A percentile compares a stretch with the other conserved stretches of the same genome.
These are phyloP conservation scores for Discoglossus pictus DNA, from an alignment of 2,797 vertebrate species.

Conservation along the genomic window DNA sequence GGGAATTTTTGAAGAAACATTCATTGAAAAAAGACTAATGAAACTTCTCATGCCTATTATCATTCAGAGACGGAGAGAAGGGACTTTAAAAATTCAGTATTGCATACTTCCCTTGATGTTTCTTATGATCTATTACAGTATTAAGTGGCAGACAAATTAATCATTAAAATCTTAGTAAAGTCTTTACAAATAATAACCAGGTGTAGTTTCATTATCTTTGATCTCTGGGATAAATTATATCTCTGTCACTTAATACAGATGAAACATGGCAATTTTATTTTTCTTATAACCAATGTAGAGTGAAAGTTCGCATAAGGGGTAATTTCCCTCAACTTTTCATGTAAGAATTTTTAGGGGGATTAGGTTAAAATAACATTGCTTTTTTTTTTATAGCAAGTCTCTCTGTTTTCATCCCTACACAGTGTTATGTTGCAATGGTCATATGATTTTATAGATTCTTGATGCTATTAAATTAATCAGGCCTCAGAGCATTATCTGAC, in stretches of 20 bases:
- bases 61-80: slow-evolving; percentile 73
- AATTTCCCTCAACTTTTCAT: slow-evolving; percentile 48
- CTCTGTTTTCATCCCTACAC: too few species aligned
- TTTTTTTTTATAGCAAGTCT: too few species aligned
- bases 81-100: slow-evolving; percentile 75
- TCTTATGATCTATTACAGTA: slow-evolving; percentile 79
- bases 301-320: slow-evolving; percentile 54
- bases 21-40: slow-evolving; percentile 78
- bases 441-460: too few species aligned
- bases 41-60: slow-evolving; percentile 77
- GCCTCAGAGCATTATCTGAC: too few species aligned
- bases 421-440: too few species aligned
- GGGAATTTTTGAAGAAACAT: slow-evolving; percentile 80
- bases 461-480: too few species aligned
- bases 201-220: slow-evolving; percentile 75
- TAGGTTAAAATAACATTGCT: neutral
- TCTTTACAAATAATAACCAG: slow-evolving; percentile 82
- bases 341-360: slow-evolving; percentile 2
- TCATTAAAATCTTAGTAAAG: slow-evolving; percentile 82
- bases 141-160: slow-evolving; percentile 66
- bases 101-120: slow-evolving; percentile 83
- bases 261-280: slow-evolving; percentile 60
- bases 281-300: slow-evolving; percentile 51
- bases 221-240: slow-evolving; percentile 66
- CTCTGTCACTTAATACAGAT: slow-evolving; percentile 60